A percentile compares a stretch with the other conserved stretches of the same genome.
These are phyloP conservation scores for Brachionus sp. DNA, from an alignment of 1,140 invertebrate genomes.

Conservation along the genomic window DNA sequence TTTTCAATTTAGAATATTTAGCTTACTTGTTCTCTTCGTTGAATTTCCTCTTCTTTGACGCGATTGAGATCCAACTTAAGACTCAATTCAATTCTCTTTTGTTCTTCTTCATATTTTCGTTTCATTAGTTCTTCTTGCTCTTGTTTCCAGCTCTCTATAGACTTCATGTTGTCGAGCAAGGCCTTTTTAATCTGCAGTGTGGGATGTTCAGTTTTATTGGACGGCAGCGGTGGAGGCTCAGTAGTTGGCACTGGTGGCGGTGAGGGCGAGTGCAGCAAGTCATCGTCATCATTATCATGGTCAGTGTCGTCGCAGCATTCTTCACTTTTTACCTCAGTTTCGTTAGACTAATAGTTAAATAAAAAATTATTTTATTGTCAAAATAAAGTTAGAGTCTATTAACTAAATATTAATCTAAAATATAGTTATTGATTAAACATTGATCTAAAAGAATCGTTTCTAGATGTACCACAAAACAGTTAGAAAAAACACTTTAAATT, in stretches of 20 bases:
- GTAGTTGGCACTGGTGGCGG: constrained; percentile 35
- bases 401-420: not conserved
- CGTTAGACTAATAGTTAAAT: not conserved
- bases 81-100: constrained; percentile 8
- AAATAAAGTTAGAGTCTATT: not conserved
- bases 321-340: not conserved
- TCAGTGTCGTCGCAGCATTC: constrained; percentile 28
- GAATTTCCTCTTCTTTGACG: constrained; percentile 42
- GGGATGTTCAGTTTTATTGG: not conserved
- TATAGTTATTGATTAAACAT: not conserved
- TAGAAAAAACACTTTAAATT: not conserved
- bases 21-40: constrained; percentile 38
- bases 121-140: constrained; percentile 41
- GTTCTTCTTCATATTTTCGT: constrained; percentile 41
- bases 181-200: not conserved
- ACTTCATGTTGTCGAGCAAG: constrained; percentile 30
- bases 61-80: constrained; percentile 7
- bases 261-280: constrained; percentile 9
- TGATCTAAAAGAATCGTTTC: not conserved
- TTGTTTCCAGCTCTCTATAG: constrained; percentile 30
- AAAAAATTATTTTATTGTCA: not conserved
- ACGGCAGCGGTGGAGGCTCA: constrained; percentile 37
- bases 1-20: not conserved
- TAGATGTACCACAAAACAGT: not conserved
- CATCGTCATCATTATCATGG: constrained; percentile 29